Base-by-base conservation (phyloP, 2,113 vertebrate genomes). In the Chitala chitala region DNA sequence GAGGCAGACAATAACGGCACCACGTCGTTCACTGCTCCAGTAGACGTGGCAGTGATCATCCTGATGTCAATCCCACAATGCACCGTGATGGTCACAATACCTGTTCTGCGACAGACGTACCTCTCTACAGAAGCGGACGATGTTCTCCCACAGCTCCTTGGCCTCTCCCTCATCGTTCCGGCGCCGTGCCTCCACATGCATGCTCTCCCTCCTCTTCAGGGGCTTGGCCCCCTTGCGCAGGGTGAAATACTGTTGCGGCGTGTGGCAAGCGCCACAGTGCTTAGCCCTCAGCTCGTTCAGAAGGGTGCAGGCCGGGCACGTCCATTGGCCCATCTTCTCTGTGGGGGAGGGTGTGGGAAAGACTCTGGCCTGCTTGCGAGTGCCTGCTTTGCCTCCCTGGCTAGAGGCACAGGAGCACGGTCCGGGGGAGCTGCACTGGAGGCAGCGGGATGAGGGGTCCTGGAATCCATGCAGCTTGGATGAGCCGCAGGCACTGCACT, bases 401-500 rank as follows among this genome's bases (percentile, higher is more conserved):
- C 81, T 83, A 0, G 90, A 82, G 13, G 85, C 84, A 24, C 85
- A 24, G 12, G 86, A 66, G 31, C 89, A 87, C 0, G 83, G 69
- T 13, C 88, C 9, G 0, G 87, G 73, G 0, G 84, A 71, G 1
- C 85, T 84, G 2, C 94, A 94, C 76, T 93, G 89, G 0, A 86
- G 71, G 79, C 94, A 94, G 82, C 81, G 87, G 0, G 1, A 69
- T 55, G 0, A 77, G 0, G 92, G 92, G 74, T 98, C 96, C 81
- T 95, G 93, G 89, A 98, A 98, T 82, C 96, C 96, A 0, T 96
- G 95, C n/a, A 98, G 90, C 83, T 98, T 98, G 78, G 95, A 98
- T 46, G 92, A 94, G 71, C 94, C 94, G 0, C 96, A 99, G 20
- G 80, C 94, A 0, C 93, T 92, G 87, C 97, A 99, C 79, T 93